Base-by-base conservation (phyloP, 2,797 vertebrate genomes). In the Crypturellus tataupa region DNA sequence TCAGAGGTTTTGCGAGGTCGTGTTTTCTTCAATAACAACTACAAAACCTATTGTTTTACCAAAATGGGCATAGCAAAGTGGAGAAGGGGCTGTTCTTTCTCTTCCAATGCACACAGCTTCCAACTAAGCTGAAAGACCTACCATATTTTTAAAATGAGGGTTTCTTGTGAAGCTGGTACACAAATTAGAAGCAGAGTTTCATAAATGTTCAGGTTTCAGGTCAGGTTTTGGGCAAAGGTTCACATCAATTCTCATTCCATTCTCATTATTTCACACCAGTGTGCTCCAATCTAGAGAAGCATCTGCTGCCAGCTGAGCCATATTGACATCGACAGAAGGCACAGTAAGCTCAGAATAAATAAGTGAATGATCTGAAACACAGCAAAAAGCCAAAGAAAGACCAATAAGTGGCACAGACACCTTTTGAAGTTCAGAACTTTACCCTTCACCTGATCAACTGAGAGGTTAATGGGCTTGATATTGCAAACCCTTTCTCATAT, bases 271-370 rank as follows among this genome's bases (percentile, higher is more conserved):
- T 96, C 94, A 85, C 87, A 96, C 89, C 91, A 86, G 75, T 6
- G 58, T 77, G 83, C 94, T 91, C 68, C 15, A 80, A 49, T 55
- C 89, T 91, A 64, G 87, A 39, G 12, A 53, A 94, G 85, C 93
- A 94, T 95, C 95, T 95, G 94, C 94, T 94, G 85, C 87, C 91
- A 92, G 83, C 93, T 77, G 91, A 94, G 95, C 87, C 93, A 55
- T 71, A 55, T 23, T 93, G 95, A 80, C 68, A 67, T 64, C 80
- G 89, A 75, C 91, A 97, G 94, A 95, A 93, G 92, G 91, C 58
- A 80, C 85, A 80, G 1, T 53, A 86, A 91, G 94, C 92, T 91
- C 95, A 86, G 85, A 71, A 93, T 96, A 95, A 97, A 88, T 80
- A 91, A 73, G 53, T 65, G 91, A 75, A 75, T 47, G 91, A 93